Evolutionary conservation across 2,113 vertebrate species (phyloP), one percentile per base, ranked within the genome.

Genomic region (Dipodomys ordii): DNA sequence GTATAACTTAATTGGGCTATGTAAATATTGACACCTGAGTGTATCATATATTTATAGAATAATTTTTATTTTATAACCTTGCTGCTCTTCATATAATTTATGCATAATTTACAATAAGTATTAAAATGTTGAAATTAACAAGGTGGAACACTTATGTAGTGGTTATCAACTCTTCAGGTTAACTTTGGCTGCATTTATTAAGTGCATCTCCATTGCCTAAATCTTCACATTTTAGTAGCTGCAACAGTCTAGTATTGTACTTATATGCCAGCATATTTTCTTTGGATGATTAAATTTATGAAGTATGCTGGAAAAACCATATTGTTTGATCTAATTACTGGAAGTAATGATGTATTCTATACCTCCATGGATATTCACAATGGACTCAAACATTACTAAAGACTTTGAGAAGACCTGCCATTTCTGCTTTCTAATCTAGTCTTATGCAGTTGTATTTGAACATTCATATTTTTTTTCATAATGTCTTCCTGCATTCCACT

Each of bases 51-150:
- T 79, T 93, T 87, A 72, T 74, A 23, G 27, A 92, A 68, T 92
- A 78, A 74, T 90, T 94, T 28, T 88, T 32, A 49, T 80, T 80
- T 2, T 85, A 64, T 82, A 85, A 78, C 28, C 20, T 92, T 87
- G 46, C 35, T 94, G 81, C 57, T 68, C 27, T 74, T 88, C 28
- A 67, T 67, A 32, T 72, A n/a, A 90, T 57, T 39, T 67, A 80
- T 86, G 79, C 32, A 77, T 67, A 67, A 67, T 94, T 89, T 94
- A 86, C 5, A 74, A 18, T 82, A 92, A 92, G 46, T 23, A 44
- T 46, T 90, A 85, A 35, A 57, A 64, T 35, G 32, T 28, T 83
- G 64, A 95, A 9, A 23, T 90, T 76, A 92, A 73, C 25, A 72
- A 62, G 6, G 4, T 90, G 92, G 82, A 80, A 67, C 28, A 65